Evolutionary conservation across 2,113 vertebrate genomes (phyloP).

Genomic region (Xenopus borealis): DNA sequence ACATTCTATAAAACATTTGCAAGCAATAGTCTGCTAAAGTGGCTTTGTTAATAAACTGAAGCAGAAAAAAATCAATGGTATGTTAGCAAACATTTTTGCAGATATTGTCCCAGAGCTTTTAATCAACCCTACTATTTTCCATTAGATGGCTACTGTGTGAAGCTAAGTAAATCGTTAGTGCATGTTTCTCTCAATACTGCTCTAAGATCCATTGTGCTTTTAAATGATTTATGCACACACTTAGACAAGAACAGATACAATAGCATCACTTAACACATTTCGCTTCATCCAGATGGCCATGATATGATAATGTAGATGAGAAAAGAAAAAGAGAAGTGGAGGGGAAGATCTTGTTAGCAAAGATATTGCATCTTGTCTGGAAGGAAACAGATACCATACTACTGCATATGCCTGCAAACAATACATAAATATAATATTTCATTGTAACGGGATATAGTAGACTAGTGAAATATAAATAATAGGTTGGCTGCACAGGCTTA

Average conservation of each 20-base stretch:
- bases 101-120: not conserved
- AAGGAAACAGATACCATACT: not conserved
- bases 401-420: not conserved
- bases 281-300: not conserved
- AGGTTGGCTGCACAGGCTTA: too few relatives aligned
- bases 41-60: not conserved
- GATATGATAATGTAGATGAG: not conserved
- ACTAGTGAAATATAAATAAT: too few relatives aligned
- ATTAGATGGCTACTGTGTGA: not conserved
- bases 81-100: not conserved
- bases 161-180: not conserved
- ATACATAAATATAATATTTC: not conserved
- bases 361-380: not conserved
- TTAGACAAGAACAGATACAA: not conserved
- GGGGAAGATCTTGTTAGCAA: too few relatives aligned
- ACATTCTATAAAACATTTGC: not conserved
- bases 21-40: not conserved
- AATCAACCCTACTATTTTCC: not conserved
- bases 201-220: not conserved
- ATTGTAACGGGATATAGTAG: too few relatives aligned
- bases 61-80: slow-evolving; percentile 6
- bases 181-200: not conserved
- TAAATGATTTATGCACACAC: slow-evolving; percentile 11
- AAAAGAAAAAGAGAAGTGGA: not conserved
- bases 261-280: not conserved